Conservation (phyloP, 2,888 invertebrate species). For the Microplitis manilae region DNA sequence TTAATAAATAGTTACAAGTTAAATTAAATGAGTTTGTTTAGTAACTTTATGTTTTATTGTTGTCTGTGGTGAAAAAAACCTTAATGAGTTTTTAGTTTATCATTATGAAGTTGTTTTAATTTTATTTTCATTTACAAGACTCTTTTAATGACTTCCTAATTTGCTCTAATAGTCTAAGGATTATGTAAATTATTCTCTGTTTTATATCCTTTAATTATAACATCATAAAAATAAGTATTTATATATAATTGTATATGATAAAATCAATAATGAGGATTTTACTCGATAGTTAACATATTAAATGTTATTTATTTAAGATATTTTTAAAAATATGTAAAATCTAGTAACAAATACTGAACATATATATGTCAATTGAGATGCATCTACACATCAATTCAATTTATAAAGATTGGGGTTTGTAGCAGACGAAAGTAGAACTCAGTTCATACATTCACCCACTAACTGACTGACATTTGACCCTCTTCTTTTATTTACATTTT, state of each 20-base stretch:
- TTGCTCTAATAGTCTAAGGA: neutral
- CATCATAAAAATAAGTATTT: conserved; percentile 37
- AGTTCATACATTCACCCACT: conserved; percentile 62
- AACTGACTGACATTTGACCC: conserved; percentile 66
- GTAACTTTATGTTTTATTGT: neutral
- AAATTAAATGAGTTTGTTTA: neutral
- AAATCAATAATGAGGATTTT: too few relatives aligned
- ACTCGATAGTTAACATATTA: too few relatives aligned
- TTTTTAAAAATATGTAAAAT: too few relatives aligned
- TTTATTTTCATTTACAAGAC: neutral
- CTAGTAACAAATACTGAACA: too few relatives aligned
- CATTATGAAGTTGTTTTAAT: neutral
- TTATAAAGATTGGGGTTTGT: conserved; percentile 37
- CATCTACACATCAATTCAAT: too few relatives aligned
- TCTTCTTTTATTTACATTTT: conserved; percentile 42
- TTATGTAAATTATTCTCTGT: conserved; percentile 20
- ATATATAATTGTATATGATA: neutral
- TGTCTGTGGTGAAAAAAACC: neutral
- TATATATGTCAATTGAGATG: too few relatives aligned
- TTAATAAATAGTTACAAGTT: neutral
- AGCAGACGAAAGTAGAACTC: conserved; percentile 61
- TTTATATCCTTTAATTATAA: conserved; percentile 28
- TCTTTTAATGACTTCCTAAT: neutral
- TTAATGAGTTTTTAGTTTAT: neutral
- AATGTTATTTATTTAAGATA: too few relatives aligned